Percentiles rank a stretch among this genome's conserved stretches.
phyloP scores from a whole-genome alignment of 1,140 invertebrate species.

The Sipha flava region DNA sequence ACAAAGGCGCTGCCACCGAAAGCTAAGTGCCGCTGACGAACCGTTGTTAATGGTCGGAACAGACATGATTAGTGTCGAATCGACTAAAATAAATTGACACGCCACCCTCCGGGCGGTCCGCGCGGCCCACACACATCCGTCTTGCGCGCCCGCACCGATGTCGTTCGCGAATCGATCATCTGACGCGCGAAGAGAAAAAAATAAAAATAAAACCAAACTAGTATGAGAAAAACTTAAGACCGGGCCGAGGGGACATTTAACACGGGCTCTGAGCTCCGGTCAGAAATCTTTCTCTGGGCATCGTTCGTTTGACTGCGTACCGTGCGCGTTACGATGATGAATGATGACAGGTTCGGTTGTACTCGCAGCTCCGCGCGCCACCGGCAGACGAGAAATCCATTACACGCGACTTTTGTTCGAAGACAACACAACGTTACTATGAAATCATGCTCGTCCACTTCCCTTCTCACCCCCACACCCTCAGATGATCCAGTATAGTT shows the following conservation, averaged over 20 bases:
- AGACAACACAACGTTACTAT: not conserved
- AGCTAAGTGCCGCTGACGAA: not conserved
- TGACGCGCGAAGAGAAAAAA: not conserved
- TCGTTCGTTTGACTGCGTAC: too few relatives aligned
- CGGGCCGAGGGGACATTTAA: too few relatives aligned
- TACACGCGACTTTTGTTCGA: not conserved
- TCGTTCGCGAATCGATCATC: not conserved
- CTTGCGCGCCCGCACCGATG: not conserved
- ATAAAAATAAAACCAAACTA: not conserved
- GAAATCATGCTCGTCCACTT: not conserved
- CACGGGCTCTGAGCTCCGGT: not conserved
- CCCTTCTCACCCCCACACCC: too few relatives aligned
- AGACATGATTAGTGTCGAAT: not conserved
- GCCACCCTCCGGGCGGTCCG: not conserved
- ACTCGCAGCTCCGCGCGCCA: too few relatives aligned
- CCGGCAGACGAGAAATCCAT: not conserved
- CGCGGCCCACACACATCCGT: not conserved
- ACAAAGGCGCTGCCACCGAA: too few relatives aligned
- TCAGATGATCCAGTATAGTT: too few relatives aligned
- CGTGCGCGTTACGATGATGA: not conserved
- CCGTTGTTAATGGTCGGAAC: not conserved
- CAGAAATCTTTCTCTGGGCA: conserved; percentile 4
- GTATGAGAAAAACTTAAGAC: not conserved
- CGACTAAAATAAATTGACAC: not conserved
- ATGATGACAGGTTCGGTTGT: conserved; percentile 18